Conservation (phyloP, 2,113 vertebrate species). For the Ictalurus furcatus region DNA sequence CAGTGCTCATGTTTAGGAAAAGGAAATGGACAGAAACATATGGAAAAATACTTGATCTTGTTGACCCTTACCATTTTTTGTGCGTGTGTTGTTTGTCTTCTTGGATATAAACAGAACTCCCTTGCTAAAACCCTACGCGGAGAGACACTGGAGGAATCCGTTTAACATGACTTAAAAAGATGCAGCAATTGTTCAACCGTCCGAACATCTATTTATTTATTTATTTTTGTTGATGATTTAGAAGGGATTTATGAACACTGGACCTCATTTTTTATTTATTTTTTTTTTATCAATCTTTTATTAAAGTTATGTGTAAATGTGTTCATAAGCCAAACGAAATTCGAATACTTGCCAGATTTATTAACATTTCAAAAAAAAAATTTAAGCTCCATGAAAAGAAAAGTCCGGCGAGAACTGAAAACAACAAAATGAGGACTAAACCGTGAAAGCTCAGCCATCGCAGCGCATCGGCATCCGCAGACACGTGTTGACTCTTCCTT, state of each 20-base stretch:
- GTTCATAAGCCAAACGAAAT: neutral
- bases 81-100: slow-evolving; percentile 49
- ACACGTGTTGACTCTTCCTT: neutral
- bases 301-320: too few relatives aligned
- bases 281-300: neutral
- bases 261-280: neutral
- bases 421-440: neutral
- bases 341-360: neutral
- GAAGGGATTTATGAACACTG: neutral
- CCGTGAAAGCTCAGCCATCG: neutral
- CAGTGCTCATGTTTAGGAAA: slow-evolving; percentile 37
- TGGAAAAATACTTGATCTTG: slow-evolving; percentile 50
- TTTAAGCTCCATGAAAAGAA: neutral
- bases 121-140: slow-evolving; percentile 49
- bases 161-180: neutral
- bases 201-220: too few relatives aligned
- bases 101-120: slow-evolving; percentile 49
- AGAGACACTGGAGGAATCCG: slow-evolving; percentile 45
- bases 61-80: slow-evolving; percentile 52
- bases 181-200: neutral
- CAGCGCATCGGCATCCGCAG: neutral
- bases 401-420: neutral
- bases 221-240: neutral
- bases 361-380: neutral
- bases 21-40: slow-evolving; percentile 39